Conservation (phyloP, 2,888 invertebrate genomes). For the Glaucopsyche alexis region DNA sequence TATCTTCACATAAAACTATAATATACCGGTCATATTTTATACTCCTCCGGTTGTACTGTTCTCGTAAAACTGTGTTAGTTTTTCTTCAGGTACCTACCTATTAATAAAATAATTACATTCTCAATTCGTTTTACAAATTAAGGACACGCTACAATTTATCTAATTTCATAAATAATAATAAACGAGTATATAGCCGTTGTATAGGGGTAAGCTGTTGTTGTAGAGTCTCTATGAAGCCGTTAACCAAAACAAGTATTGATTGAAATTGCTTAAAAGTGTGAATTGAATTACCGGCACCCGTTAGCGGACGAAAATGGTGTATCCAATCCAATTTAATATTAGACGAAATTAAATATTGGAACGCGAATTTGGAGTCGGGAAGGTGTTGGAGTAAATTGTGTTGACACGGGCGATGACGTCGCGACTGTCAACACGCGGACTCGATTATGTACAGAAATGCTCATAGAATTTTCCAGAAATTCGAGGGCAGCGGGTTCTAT, state of each 20-base stretch:
- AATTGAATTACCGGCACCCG: neutral
- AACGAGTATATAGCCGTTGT: no score
- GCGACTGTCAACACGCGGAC: constrained; percentile 49
- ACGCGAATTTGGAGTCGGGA: constrained; percentile 46
- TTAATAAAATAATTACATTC: no score
- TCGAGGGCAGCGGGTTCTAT: constrained; percentile 29
- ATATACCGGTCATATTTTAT: no score
- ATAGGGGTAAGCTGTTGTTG: no score
- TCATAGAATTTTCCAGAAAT: constrained; percentile 37
- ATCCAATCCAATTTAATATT: constrained; percentile 35
- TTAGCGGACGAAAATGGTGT: constrained; percentile 16
- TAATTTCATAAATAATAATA: no score
- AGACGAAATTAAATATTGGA: constrained; percentile 49
- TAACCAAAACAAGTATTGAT: neutral
- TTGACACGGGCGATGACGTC: constrained; percentile 50
- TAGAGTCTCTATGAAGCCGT: no score
- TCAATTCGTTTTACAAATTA: no score
- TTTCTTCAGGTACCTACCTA: no score
- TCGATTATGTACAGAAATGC: constrained; percentile 45
- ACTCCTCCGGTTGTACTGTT: no score
- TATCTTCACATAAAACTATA: no score
- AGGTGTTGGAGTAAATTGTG: constrained; percentile 54
- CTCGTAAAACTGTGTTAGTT: no score
- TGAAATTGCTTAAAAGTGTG: neutral
- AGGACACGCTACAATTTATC: no score